phyloP scores from a whole-genome alignment of 2,797 vertebrate genomes.

The Megalops cyprinoides region DNA sequence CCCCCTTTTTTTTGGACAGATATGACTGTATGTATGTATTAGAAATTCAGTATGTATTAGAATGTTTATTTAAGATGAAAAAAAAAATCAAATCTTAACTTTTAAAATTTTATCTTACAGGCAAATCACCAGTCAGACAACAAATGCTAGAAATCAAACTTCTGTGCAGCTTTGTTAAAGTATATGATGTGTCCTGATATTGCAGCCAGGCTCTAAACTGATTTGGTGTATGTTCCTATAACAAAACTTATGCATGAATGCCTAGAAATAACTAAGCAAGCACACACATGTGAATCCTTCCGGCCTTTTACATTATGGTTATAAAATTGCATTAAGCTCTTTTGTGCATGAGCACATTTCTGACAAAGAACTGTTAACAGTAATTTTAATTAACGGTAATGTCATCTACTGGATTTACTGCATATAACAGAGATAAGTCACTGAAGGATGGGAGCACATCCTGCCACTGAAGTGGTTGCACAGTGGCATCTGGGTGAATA shows the following conservation, averaged over 20 bases:
- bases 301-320: conserved; percentile 34
- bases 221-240: conserved; percentile 20
- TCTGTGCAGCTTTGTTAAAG: background rate
- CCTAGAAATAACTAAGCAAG: conserved; percentile 38
- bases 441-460: background rate
- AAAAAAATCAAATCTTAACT: background rate
- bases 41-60: too few species aligned
- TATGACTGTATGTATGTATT: too few species aligned
- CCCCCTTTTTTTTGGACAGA: background rate
- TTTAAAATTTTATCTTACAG: background rate
- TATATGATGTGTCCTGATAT: background rate
- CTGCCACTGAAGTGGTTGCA: background rate
- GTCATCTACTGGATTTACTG: background rate
- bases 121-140: background rate
- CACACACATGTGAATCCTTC: conserved; percentile 40
- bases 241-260: conserved; percentile 44
- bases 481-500: background rate
- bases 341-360: conserved; percentile 20
- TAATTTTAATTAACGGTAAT: too few species aligned
- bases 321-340: conserved; percentile 41
- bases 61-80: too few species aligned
- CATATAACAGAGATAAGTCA: background rate
- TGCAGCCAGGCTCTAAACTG: background rate
- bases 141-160: background rate
- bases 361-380: conserved; percentile 21